A percentile compares a stretch with the other conserved stretches of the same genome.
Conservation (phyloP, 2,113 vertebrate species). For the Seriola dumerili region DNA sequence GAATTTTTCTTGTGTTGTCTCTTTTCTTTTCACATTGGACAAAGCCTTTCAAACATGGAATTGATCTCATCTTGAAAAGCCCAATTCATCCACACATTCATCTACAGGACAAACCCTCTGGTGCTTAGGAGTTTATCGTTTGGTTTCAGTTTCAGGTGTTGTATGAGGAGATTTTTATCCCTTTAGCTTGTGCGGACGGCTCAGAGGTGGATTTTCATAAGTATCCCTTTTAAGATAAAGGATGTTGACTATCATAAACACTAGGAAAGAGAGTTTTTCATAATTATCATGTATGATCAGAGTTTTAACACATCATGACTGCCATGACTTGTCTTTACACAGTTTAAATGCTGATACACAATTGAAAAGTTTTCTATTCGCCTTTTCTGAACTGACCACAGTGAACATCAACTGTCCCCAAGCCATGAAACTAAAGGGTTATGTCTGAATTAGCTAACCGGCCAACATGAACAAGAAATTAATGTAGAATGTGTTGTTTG, state of each 20-base stretch:
- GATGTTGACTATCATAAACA: background rate
- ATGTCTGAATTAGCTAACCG: conserved; percentile 33
- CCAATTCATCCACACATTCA: background rate
- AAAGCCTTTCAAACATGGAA: background rate
- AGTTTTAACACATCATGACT: background rate
- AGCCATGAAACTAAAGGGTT: conserved; percentile 28
- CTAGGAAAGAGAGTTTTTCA: background rate
- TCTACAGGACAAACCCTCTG: background rate
- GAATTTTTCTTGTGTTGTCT: background rate
- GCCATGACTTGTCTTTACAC: background rate
- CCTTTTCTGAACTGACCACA: background rate
- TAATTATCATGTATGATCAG: background rate
- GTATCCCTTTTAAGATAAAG: background rate
- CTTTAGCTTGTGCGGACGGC: background rate
- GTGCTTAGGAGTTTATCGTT: background rate
- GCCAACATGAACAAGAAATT: conserved; percentile 6
- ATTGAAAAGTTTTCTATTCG: background rate
- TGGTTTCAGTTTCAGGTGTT: background rate
- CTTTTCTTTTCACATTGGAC: background rate
- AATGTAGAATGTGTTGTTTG: conserved; percentile 39
- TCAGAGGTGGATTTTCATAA: background rate
- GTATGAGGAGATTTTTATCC: background rate
- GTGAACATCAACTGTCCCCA: background rate
- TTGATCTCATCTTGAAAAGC: background rate
- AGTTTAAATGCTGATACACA: background rate